Evolutionary conservation across 2,797 vertebrate genomes (phyloP).

Genomic region (Synanceia verrucosa): DNA sequence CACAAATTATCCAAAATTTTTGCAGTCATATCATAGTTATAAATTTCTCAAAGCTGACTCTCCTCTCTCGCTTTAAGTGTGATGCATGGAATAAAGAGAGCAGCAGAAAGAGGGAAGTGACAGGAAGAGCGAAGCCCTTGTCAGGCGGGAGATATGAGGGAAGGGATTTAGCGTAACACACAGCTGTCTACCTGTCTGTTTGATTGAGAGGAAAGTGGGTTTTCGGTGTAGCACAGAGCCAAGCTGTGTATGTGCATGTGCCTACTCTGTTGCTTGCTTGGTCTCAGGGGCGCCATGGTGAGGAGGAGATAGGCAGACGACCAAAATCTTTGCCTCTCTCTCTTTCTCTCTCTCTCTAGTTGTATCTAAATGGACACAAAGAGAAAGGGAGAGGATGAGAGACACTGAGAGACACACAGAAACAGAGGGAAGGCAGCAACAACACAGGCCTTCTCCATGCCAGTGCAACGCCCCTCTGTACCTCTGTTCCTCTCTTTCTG

Average conservation of each 20-base stretch:
- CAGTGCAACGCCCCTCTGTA: constrained; percentile 24
- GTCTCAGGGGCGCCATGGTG: constrained; percentile 70
- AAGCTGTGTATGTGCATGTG: constrained; percentile 50
- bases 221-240: constrained; percentile 64
- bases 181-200: constrained; percentile 72
- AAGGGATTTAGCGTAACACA: constrained; percentile 70
- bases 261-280: constrained; percentile 52
- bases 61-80: constrained; percentile 9
- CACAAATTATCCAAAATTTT: constrained; percentile 15
- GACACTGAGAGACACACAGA: constrained; percentile 29
- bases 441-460: constrained; percentile 36
- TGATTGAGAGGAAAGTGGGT: constrained; percentile 64
- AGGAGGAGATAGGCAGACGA: constrained; percentile 74
- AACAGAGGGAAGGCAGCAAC: constrained; percentile 30
- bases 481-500: constrained; percentile 10
- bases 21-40: constrained; percentile 29
- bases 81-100: constrained; percentile 51
- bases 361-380: constrained; percentile 57
- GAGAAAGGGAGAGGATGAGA: constrained; percentile 54
- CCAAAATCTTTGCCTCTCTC: constrained; percentile 63
- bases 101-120: constrained; percentile 47
- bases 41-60: constrained; percentile 18
- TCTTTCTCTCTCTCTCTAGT: constrained; percentile 23
- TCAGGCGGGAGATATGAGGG: constrained; percentile 57
- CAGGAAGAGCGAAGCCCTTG: constrained; percentile 46